Conservation (phyloP, 1,140 invertebrate genomes). For the Drosophila albomicans region DNA sequence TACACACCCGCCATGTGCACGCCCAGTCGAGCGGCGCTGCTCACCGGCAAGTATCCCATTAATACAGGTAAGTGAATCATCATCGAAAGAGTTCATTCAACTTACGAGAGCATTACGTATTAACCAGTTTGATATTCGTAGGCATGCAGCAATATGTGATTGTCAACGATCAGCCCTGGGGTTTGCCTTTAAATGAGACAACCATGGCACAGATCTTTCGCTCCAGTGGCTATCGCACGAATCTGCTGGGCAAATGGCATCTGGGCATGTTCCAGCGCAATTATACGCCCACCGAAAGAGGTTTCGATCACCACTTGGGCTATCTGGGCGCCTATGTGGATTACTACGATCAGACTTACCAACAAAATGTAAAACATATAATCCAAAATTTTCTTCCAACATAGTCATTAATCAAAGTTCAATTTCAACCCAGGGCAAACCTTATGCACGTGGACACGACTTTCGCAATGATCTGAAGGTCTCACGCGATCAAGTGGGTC, state of each 20-base stretch:
- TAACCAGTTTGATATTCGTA: conserved; percentile 62
- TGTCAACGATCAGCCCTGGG: conserved; percentile 89
- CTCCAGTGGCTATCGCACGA: conserved; percentile 91
- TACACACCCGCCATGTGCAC: conserved; percentile 92
- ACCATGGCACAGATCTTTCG: conserved; percentile 91
- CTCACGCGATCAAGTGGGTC: conserved; percentile 87
- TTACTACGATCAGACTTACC: conserved; percentile 91
- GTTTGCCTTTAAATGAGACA: conserved; percentile 90
- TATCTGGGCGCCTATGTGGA: conserved; percentile 93
- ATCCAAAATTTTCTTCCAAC: neutral
- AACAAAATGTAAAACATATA: conserved; percentile 86
- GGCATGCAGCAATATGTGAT: conserved; percentile 93
- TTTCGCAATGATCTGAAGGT: conserved; percentile 88
- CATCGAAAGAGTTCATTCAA: neutral
- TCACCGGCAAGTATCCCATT: conserved; percentile 94
- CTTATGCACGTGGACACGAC: conserved; percentile 87
- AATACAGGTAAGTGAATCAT: conserved; percentile 87
- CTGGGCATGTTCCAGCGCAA: conserved; percentile 89
- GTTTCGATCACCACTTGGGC: conserved; percentile 93
- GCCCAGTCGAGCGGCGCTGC: conserved; percentile 91
- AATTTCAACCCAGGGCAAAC: conserved; percentile 28
- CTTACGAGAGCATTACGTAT: neutral
- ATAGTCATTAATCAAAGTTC: neutral
- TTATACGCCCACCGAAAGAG: conserved; percentile 91
- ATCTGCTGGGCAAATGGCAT: conserved; percentile 96